A percentile compares a stretch with the other conserved stretches of the same genome.
These are phyloP conservation scores for Conchocele bisecta DNA, from an alignment of 2,888 invertebrate species.

Conservation along the genomic window DNA sequence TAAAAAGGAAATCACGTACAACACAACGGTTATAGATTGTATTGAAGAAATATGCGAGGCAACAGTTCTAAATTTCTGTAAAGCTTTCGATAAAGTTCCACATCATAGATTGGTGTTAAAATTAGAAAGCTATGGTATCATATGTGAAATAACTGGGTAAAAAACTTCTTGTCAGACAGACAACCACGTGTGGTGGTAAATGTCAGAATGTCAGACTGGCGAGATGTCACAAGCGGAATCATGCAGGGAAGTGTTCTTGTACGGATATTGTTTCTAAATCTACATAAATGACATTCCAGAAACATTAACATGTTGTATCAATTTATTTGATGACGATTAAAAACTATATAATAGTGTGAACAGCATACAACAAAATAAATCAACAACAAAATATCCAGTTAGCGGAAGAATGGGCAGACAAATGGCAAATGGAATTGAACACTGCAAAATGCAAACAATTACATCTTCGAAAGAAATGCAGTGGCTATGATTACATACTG, in stretches of 20 bases:
- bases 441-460: not conserved
- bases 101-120: not conserved
- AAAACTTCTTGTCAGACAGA: not conserved
- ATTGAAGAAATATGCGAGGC: not conserved
- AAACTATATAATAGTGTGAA: not conserved
- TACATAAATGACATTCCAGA: slow-evolving; percentile 7
- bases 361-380: not conserved
- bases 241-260: not conserved
- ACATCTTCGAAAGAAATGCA: too few species aligned
- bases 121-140: not conserved
- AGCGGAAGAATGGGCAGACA: not conserved
- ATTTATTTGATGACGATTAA: slow-evolving; percentile 1
- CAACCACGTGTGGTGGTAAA: not conserved
- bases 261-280: not conserved
- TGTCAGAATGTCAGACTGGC: not conserved
- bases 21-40: not conserved
- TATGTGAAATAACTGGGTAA: not conserved
- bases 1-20: not conserved
- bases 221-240: not conserved
- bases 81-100: not conserved
- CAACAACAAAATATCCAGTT: not conserved
- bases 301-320: not conserved
- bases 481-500: not conserved
- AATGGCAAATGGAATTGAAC: not conserved
- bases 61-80: not conserved